Conservation (phyloP, 2,113 vertebrate species). For the Cygnus buccinator region DNA sequence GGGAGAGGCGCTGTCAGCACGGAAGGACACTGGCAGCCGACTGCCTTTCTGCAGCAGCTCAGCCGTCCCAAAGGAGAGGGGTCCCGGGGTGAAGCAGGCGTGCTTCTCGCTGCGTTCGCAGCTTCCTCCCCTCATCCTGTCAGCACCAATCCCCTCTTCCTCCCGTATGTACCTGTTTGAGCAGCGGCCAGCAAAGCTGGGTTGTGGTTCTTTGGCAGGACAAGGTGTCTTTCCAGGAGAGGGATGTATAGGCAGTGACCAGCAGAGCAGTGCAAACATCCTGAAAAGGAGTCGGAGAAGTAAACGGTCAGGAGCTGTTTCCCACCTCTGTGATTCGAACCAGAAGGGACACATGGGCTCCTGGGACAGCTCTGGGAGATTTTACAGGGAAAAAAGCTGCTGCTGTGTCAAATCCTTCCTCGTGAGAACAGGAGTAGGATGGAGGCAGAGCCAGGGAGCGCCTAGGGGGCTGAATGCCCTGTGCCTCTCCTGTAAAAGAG, state of each 20-base stretch:
- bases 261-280: slow-evolving; percentile 89
- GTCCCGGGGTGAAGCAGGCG: neutral
- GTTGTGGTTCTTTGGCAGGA: slow-evolving; percentile 92
- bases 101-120: neutral
- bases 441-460: neutral
- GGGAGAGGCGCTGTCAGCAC: slow-evolving; percentile 26
- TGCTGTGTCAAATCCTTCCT: neutral
- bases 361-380: neutral
- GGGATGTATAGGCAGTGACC: slow-evolving; percentile 88
- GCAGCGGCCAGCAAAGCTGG: slow-evolving; percentile 93
- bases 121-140: neutral
- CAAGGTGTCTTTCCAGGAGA: slow-evolving; percentile 93
- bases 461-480: neutral
- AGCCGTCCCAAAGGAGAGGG: neutral
- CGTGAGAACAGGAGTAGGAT: neutral
- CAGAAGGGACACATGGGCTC: neutral
- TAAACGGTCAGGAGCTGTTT: neutral
- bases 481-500: neutral
- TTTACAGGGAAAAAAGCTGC: neutral
- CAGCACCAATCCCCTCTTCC: neutral
- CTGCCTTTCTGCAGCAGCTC: neutral
- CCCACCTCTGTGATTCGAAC: neutral
- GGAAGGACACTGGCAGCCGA: neutral
- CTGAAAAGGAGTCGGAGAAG: slow-evolving; percentile 66
- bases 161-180: slow-evolving; percentile 84